Conservation (phyloP, 1,140 invertebrate genomes). For the Chrysomallon squamiferum region DNA sequence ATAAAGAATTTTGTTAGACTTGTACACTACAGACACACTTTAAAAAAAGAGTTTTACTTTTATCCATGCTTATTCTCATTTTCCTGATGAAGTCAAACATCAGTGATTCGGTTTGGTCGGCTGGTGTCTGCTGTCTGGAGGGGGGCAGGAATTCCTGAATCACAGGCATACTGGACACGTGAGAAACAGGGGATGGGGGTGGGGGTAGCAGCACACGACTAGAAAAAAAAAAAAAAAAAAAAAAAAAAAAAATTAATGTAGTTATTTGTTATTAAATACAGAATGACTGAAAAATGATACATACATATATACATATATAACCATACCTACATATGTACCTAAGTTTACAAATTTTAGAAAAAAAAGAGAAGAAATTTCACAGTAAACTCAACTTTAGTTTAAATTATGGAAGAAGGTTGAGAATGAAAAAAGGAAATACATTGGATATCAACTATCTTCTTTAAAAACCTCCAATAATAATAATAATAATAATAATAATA, state of each 20-base stretch:
- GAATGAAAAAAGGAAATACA: too few relatives aligned
- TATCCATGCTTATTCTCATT: constrained; percentile 39
- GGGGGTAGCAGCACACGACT: constrained; percentile 51
- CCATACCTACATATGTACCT: too few relatives aligned
- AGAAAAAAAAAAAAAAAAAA: constrained; percentile 2
- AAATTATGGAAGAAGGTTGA: too few relatives aligned
- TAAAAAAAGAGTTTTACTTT: constrained; percentile 28
- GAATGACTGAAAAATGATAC: constrained; percentile 44
- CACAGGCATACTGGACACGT: constrained; percentile 9
- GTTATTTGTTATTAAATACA: constrained; percentile 18
- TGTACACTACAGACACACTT: too few relatives aligned
- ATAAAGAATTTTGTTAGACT: too few relatives aligned
- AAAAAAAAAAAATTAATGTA: neutral
- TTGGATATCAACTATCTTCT: too few relatives aligned
- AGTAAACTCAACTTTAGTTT: too few relatives aligned
- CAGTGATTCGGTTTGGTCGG: constrained; percentile 35
- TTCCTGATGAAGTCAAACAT: constrained; percentile 46
- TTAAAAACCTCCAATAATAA: too few relatives aligned
- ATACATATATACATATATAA: too few relatives aligned
- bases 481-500: too few relatives aligned
- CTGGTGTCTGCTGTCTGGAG: constrained; percentile 22
- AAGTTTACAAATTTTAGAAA: too few relatives aligned
- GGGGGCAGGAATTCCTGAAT: constrained; percentile 29
- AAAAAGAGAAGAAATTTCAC: too few relatives aligned
- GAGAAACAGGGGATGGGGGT: constrained; percentile 40